Evolutionary conservation across 2,113 vertebrate species (phyloP).

Genomic region (Pongo pygmaeus): DNA sequence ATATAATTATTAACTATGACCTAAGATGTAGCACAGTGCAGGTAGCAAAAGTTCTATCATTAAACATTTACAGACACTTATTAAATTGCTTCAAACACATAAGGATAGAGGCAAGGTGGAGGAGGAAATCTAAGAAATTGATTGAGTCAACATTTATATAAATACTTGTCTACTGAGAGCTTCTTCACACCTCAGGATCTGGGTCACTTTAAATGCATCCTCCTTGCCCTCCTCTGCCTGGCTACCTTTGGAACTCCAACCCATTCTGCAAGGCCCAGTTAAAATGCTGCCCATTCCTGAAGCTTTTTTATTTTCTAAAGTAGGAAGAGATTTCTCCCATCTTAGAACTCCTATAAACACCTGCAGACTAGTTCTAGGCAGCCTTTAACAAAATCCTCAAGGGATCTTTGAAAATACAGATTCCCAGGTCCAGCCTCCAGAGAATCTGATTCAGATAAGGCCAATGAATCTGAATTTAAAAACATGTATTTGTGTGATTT

Average conservation of each 20-base stretch:
- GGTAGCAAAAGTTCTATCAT: neutral
- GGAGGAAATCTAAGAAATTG: neutral
- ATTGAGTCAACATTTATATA: neutral
- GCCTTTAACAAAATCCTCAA: neutral
- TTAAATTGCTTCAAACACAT: neutral
- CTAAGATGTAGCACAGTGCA: neutral
- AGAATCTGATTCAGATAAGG: neutral
- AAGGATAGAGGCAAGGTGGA: neutral
- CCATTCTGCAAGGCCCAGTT: neutral
- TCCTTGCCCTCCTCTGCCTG: neutral
- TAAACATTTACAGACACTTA: neutral
- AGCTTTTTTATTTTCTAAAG: neutral
- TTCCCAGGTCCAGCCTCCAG: neutral
- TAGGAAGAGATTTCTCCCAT: neutral
- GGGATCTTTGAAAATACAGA: neutral
- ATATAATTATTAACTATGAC: neutral
- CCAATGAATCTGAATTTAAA: neutral
- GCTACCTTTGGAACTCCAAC: neutral
- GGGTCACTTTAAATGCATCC: neutral
- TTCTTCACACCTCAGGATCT: neutral
- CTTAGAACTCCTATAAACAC: neutral
- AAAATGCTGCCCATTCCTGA: neutral
- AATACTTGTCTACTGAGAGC: neutral
- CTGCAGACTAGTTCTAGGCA: neutral
- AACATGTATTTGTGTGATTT: neutral